Conservation (phyloP, 1,140 invertebrate genomes). For the Amyelois transitella region DNA sequence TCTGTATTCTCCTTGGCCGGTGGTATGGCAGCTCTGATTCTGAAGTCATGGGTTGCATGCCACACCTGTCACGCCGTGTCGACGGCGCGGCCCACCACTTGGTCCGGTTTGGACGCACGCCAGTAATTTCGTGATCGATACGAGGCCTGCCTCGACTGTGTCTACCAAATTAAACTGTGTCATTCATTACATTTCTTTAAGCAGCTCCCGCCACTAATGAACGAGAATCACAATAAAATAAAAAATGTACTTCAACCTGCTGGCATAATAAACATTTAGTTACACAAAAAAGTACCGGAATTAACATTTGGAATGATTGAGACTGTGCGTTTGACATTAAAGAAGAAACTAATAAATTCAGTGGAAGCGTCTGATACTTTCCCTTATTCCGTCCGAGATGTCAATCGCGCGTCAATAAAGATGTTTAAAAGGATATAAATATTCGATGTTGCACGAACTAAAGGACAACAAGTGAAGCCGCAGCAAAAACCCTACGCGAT, state of each 20-base stretch:
- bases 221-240: slow-evolving; percentile 4
- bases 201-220: slow-evolving; percentile 27
- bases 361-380: slow-evolving; percentile 33
- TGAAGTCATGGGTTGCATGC: slow-evolving; percentile 64
- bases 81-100: slow-evolving; percentile 60
- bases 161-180: slow-evolving; percentile 71
- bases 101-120: slow-evolving; percentile 56
- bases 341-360: slow-evolving; percentile 45
- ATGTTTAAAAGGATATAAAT: slow-evolving; percentile 70
- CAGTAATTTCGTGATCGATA: slow-evolving; percentile 65
- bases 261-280: not conserved
- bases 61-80: slow-evolving; percentile 62
- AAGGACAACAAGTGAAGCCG: slow-evolving; percentile 46
- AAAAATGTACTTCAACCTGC: not conserved
- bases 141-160: slow-evolving; percentile 55
- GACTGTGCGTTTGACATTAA: slow-evolving; percentile 8
- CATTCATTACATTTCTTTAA: slow-evolving; percentile 71
- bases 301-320: not conserved
- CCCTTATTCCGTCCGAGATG: slow-evolving; percentile 44
- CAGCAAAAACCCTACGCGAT: slow-evolving; percentile 64
- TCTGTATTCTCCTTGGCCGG: slow-evolving; percentile 15
- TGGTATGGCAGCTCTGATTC: slow-evolving; percentile 32
- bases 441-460: slow-evolving; percentile 52
- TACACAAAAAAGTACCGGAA: not conserved
- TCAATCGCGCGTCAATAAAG: slow-evolving; percentile 67